Conservation (phyloP, 2,797 vertebrate genomes). For the Mormyrops attenuatus region DNA sequence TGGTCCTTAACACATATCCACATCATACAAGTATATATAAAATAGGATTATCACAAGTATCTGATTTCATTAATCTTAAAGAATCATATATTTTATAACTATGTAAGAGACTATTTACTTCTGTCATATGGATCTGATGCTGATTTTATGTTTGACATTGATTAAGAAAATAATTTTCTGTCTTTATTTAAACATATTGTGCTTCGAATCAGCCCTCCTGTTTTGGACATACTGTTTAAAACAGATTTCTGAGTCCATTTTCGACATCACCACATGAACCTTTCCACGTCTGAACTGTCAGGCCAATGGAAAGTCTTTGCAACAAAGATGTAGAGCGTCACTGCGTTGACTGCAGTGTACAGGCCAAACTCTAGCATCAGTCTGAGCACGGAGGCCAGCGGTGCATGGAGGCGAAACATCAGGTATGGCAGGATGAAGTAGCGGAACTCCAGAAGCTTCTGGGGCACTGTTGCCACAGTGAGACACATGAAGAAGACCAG, state of each 20-base stretch:
- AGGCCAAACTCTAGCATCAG: slow-evolving; percentile 73
- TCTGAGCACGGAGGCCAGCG: slow-evolving; percentile 67
- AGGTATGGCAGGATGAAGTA: slow-evolving; percentile 94
- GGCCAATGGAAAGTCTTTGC: slow-evolving; percentile 84
- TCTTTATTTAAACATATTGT: neutral
- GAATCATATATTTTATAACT: neutral
- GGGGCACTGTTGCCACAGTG: slow-evolving; percentile 72
- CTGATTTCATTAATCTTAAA: neutral
- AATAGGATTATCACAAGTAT: slow-evolving; percentile 1
- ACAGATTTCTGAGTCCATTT: neutral
- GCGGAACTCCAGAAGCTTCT: slow-evolving; percentile 89
- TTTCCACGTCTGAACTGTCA: slow-evolving; percentile 70
- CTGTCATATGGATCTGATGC: slow-evolving; percentile 19
- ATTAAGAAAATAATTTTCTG: slow-evolving; percentile 16
- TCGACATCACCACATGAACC: slow-evolving; percentile 87
- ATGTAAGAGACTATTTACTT: neutral
- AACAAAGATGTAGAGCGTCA: slow-evolving; percentile 82
- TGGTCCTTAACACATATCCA: neutral
- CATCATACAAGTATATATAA: neutral
- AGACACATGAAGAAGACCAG: slow-evolving; percentile 76
- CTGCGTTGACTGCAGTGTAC: slow-evolving; percentile 70
- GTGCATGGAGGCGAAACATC: slow-evolving; percentile 85
- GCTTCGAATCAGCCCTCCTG: neutral
- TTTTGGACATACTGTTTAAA: neutral
- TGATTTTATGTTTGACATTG: neutral